These are phyloP conservation scores for Pycnomerus fuliginosus DNA, from an alignment of 2,888 invertebrate species.

Conservation along the genomic window DNA sequence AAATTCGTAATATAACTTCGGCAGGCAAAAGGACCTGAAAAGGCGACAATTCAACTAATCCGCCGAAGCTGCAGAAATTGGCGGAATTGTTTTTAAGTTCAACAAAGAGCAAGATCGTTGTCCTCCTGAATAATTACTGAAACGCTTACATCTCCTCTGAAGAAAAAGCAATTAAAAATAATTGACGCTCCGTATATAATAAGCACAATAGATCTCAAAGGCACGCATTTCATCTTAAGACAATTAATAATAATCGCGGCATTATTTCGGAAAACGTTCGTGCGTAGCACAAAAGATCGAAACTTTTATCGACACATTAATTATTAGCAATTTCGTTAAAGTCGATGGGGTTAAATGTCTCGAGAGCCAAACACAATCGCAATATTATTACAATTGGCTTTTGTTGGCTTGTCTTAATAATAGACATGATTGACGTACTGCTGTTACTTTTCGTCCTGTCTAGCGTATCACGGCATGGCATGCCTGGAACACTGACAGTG, in stretches of 20 bases:
- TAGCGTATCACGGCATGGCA: conserved; percentile 23
- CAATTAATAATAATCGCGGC: conserved; percentile 19
- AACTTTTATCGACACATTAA: background rate
- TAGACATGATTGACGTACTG: conserved; percentile 28
- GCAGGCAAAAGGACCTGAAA: too few relatives aligned
- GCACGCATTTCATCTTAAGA: conserved; percentile 18
- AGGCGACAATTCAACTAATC: too few relatives aligned
- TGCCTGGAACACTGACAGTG: conserved; percentile 19
- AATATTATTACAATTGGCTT: conserved; percentile 26
- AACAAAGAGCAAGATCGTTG: conserved; percentile 10
- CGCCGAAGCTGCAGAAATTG: too few relatives aligned
- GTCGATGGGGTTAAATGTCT: too few relatives aligned
- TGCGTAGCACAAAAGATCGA: conserved; percentile 18
- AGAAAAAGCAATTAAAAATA: conserved; percentile 27
- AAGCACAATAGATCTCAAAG: conserved; percentile 24
- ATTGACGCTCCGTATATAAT: conserved; percentile 24
- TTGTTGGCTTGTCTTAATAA: conserved; percentile 25
- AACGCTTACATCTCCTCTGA: conserved; percentile 15
- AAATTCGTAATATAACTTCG: too few relatives aligned
- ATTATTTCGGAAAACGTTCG: conserved; percentile 9
- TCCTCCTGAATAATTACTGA: conserved; percentile 14
- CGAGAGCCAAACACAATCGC: conserved; percentile 14
- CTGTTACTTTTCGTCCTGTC: conserved; percentile 19
- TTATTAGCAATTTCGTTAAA: too few relatives aligned
- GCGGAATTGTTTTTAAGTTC: conserved; percentile 5